Conservation (phyloP, 1,140 invertebrate species). For the Probaryconus sp. region DNA sequence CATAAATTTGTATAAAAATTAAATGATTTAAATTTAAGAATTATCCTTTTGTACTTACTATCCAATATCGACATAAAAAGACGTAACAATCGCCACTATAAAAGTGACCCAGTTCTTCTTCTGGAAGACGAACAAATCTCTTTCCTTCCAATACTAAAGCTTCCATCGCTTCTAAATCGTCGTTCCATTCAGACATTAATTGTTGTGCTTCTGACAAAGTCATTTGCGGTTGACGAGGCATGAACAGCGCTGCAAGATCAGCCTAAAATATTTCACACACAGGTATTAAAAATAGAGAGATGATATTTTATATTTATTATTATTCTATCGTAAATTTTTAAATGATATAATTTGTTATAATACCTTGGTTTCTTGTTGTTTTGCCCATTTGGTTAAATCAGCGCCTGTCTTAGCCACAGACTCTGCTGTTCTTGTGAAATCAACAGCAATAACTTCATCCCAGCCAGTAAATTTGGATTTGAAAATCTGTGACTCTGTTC, state of each 20-base stretch:
- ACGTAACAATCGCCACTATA: slow-evolving; percentile 98
- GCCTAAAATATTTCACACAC: slow-evolving; percentile 75
- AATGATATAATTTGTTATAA: slow-evolving; percentile 24
- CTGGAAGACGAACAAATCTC: slow-evolving; percentile 96
- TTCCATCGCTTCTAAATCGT: slow-evolving; percentile 98
- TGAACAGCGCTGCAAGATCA: slow-evolving; percentile 96
- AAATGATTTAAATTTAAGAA: slow-evolving; percentile 1
- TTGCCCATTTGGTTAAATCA: slow-evolving; percentile 95
- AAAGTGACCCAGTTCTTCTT: slow-evolving; percentile 96
- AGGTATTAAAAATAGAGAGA: too few species aligned
- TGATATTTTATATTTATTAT: slow-evolving; percentile 34
- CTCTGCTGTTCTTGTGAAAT: slow-evolving; percentile 98
- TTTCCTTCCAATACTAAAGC: slow-evolving; percentile 98
- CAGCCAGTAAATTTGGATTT: slow-evolving; percentile 98
- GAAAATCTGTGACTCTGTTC: slow-evolving; percentile 93
- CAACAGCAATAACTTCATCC: slow-evolving; percentile 99
- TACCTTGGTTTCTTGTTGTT: slow-evolving; percentile 91
- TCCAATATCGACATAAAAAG: slow-evolving; percentile 97
- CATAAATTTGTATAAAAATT: neutral
- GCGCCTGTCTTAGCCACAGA: slow-evolving; percentile 97
- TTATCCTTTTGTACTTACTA: slow-evolving; percentile 76
- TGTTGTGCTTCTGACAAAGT: slow-evolving; percentile 90
- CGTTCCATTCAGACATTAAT: slow-evolving; percentile 96
- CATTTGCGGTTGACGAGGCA: slow-evolving; percentile 94
- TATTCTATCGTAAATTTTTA: slow-evolving; percentile 2